A percentile compares a stretch with the other conserved stretches of the same genome.
Evolutionary conservation across 2,113 vertebrate genomes (phyloP).

Genomic region (Dissostichus mawsoni): DNA sequence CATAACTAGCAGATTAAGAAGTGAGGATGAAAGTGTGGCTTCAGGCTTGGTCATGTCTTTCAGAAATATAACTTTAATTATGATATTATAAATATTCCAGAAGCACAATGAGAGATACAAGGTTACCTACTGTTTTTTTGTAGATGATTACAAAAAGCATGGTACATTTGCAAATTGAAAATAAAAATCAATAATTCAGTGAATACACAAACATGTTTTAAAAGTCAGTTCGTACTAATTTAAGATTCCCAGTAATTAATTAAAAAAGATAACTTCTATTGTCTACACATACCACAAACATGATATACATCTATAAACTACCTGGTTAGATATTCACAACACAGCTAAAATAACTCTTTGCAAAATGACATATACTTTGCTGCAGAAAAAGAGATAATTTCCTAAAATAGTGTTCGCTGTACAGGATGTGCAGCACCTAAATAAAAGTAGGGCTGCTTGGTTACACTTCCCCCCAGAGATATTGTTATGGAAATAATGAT

Average conservation of each 20-base stretch:
- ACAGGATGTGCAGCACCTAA: conserved; percentile 2
- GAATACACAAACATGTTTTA: background rate
- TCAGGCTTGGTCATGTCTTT: background rate
- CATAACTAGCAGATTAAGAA: background rate
- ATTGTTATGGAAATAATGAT: conserved; percentile 17
- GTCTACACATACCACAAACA: background rate
- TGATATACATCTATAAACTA: fast-evolving
- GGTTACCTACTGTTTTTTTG: background rate
- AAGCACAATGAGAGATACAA: background rate
- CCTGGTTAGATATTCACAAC: background rate
- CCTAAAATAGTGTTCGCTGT: background rate
- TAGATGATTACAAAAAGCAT: background rate
- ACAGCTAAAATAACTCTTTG: background rate
- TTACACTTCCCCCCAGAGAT: conserved; percentile 13
- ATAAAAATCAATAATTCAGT: background rate
- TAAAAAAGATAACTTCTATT: background rate
- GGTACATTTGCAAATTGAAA: background rate
- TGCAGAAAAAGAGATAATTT: background rate
- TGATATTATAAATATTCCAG: background rate
- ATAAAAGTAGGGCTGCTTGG: background rate
- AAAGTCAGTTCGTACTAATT: background rate
- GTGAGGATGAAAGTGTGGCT: background rate
- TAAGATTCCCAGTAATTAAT: background rate
- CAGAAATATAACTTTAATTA: background rate
- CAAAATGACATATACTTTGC: background rate